These are phyloP conservation scores for Erynnis tages DNA, from an alignment of 2,888 invertebrate genomes.

Conservation along the genomic window DNA sequence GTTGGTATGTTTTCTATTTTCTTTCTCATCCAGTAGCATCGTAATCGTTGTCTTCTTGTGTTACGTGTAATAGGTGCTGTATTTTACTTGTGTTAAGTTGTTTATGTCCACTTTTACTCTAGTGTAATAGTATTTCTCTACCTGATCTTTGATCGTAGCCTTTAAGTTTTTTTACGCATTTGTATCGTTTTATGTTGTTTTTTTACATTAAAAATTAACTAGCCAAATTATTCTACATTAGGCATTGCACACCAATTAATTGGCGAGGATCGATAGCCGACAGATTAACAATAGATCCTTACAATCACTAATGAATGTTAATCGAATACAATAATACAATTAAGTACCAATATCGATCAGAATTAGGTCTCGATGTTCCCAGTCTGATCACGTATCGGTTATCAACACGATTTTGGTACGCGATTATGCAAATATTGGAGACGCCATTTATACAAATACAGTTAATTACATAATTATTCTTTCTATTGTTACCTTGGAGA, in stretches of 20 bases:
- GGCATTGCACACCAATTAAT: no score
- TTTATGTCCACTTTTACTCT: no score
- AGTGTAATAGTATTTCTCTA: no score
- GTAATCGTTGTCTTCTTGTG: no score
- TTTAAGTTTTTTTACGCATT: no score
- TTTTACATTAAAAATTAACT: neutral
- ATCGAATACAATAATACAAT: conserved; percentile 10
- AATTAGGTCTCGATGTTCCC: conserved; percentile 25
- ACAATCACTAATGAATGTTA: conserved; percentile 4
- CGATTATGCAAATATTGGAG: conserved; percentile 40
- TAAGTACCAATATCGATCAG: conserved; percentile 27
- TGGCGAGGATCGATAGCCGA: neutral
- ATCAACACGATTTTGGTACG: conserved; percentile 36
- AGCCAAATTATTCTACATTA: no score
- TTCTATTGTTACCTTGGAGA: conserved; percentile 26
- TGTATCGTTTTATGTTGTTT: no score
- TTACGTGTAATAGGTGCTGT: no score
- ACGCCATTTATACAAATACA: conserved; percentile 28
- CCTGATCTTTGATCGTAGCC: no score
- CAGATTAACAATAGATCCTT: neutral
- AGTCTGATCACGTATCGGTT: conserved; percentile 35
- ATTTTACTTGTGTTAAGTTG: no score
- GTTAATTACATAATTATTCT: conserved; percentile 31
- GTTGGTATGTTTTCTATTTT: no score
- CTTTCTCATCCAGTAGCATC: no score